Conservation (phyloP, 2,888 invertebrate species). For the Tiliacea aurago region DNA sequence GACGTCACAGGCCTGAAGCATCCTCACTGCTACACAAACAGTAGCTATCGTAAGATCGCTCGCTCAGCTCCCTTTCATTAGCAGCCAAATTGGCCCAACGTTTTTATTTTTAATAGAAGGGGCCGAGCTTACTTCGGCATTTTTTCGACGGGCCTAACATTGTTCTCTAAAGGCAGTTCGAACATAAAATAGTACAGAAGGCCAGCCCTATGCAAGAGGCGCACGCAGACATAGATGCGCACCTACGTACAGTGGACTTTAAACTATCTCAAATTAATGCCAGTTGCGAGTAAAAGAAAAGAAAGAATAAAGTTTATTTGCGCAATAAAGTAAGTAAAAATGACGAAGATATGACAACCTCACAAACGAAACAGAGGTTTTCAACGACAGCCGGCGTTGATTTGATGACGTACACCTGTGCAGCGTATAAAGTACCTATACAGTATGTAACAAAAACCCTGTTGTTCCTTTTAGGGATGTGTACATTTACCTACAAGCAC, state of each 20-base stretch:
- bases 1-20: slow-evolving; percentile 40
- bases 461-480: no score
- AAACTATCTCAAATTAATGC: not conserved
- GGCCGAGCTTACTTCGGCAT: slow-evolving; percentile 66
- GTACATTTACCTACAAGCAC: no score
- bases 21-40: slow-evolving; percentile 49
- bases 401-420: no score
- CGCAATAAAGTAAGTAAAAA: no score
- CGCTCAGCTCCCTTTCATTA: slow-evolving; percentile 75
- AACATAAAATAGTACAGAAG: slow-evolving; percentile 7
- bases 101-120: slow-evolving; percentile 77
- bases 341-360: no score
- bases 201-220: accelerated
- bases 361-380: no score
- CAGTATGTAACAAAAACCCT: no score
- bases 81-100: slow-evolving; percentile 71
- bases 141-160: slow-evolving; percentile 66
- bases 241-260: not conserved
- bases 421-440: not conserved
- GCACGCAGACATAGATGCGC: not conserved
- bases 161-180: slow-evolving; percentile 44
- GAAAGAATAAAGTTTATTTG: not conserved
- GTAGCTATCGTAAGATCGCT: slow-evolving; percentile 65
- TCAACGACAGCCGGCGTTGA: not conserved
- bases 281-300: not conserved